Conservation (phyloP, 2,888 invertebrate species). For the Mongoloraphidia duomilia region DNA sequence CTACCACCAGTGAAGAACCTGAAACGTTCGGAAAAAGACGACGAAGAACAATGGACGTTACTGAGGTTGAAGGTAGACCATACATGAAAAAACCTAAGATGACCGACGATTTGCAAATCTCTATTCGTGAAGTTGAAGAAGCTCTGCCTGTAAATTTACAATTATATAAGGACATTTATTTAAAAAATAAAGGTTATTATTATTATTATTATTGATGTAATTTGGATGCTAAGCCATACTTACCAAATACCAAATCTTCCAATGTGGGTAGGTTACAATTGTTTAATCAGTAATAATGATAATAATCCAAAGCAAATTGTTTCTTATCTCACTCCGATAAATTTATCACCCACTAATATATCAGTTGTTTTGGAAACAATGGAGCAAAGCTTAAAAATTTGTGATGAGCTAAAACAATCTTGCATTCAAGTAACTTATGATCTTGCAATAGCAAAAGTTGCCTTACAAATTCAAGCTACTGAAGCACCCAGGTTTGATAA, state of each 20-base stretch:
- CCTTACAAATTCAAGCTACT: slow-evolving; percentile 16
- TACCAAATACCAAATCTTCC: slow-evolving; percentile 12
- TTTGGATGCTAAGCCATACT: slow-evolving; percentile 15
- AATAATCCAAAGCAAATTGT: not conserved
- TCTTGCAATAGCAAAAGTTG: not conserved
- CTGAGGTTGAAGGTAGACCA: slow-evolving; percentile 11
- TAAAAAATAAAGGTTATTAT: too few relatives aligned
- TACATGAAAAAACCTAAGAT: slow-evolving; percentile 17
- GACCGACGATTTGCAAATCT: slow-evolving; percentile 8
- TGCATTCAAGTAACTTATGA: not conserved
- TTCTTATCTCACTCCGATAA: not conserved
- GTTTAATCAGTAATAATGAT: not conserved
- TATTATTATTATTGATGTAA: slow-evolving; percentile 7
- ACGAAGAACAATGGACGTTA: slow-evolving; percentile 16
- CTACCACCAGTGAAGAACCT: slow-evolving; percentile 8
- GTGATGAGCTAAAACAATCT: slow-evolving; percentile 4
- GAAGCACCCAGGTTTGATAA: slow-evolving; percentile 11
- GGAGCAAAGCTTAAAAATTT: slow-evolving; percentile 6
- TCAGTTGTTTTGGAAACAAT: slow-evolving; percentile 15
- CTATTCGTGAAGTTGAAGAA: slow-evolving; percentile 13
- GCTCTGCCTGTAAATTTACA: slow-evolving; percentile 12
- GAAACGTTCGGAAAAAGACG: slow-evolving; percentile 10
- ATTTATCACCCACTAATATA: not conserved
- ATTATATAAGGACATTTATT: slow-evolving; percentile 10
- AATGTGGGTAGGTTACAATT: slow-evolving; percentile 12